A percentile compares a stretch with the other conserved stretches of the same genome.
phyloP scores from a whole-genome alignment of 2,888 invertebrate genomes.

The Ditula angustiorana region DNA sequence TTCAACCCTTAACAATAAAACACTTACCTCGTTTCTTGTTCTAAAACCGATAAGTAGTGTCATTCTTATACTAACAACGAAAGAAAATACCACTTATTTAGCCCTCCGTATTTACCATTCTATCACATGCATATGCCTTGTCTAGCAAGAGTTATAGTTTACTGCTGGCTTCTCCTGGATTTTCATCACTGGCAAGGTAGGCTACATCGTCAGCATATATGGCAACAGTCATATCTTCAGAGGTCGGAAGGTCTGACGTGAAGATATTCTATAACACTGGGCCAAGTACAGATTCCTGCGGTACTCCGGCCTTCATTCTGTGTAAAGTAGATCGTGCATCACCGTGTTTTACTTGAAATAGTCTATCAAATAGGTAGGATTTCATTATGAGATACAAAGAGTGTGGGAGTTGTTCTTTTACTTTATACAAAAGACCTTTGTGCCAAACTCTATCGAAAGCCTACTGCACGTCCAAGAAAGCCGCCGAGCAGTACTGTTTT shows the following conservation, averaged over 20 bases:
- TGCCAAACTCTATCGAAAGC: neutral
- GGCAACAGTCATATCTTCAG: neutral
- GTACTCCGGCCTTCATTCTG: conserved; percentile 39
- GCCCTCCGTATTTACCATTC: no score
- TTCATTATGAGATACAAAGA: neutral
- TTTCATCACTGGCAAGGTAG: neutral
- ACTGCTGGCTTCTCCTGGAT: no score
- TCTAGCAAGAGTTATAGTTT: no score
- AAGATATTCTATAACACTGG: conserved; percentile 38
- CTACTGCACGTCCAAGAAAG: neutral
- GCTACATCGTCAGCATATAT: neutral
- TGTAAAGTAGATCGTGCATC: no score
- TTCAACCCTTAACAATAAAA: no score
- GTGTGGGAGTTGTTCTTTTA: neutral
- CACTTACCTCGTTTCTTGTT: no score
- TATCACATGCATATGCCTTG: no score
- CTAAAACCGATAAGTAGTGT: no score
- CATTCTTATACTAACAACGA: no score
- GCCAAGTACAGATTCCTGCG: conserved; percentile 42
- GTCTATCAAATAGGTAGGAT: neutral
- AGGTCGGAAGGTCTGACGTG: conserved; percentile 38
- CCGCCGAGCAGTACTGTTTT: neutral
- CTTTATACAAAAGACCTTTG: neutral
- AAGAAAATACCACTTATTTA: no score
- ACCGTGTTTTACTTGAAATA: neutral